phyloP scores from a whole-genome alignment of 2,888 invertebrate species.

The Frankliniella intonsa region DNA sequence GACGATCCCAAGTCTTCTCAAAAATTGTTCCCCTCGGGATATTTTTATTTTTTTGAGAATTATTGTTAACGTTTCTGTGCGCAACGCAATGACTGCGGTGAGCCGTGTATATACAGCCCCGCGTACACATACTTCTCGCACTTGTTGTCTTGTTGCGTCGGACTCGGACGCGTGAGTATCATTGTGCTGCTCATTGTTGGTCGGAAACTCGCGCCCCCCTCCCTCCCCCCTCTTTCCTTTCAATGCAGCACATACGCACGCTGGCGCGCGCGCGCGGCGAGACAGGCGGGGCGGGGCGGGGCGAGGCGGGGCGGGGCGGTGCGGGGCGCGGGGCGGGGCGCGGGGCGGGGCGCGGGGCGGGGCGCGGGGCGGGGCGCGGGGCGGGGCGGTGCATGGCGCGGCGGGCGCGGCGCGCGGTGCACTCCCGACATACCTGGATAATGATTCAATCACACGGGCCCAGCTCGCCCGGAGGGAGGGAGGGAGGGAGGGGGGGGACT shows the following conservation, averaged over 20 bases:
- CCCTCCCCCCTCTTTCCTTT: neutral
- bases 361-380: neutral
- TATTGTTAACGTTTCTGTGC: no score
- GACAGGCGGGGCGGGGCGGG: neutral
- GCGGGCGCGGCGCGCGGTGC: no score
- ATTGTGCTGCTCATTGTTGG: neutral
- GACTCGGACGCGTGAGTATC: no score
- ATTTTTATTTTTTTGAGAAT: no score
- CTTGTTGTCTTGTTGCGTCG: no score
- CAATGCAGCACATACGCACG: no score
- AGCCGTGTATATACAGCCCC: no score
- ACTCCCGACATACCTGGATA: slow-evolving; percentile 24
- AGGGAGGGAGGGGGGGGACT: no score
- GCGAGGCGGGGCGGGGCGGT: neutral
- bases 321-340: neutral
- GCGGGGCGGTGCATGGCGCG: neutral
- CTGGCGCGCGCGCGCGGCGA: neutral
- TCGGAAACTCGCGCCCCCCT: slow-evolving; percentile 5
- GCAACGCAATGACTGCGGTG: no score
- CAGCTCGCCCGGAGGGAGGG: neutral
- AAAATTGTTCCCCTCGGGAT: no score
- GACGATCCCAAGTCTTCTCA: neutral
- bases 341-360: neutral
- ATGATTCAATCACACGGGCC: slow-evolving; percentile 11
- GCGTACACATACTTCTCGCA: no score